Percentiles rank a stretch among this genome's conserved stretches.
These are phyloP conservation scores for Rhingia rostrata DNA, from an alignment of 2,888 invertebrate species.

Conservation along the genomic window DNA sequence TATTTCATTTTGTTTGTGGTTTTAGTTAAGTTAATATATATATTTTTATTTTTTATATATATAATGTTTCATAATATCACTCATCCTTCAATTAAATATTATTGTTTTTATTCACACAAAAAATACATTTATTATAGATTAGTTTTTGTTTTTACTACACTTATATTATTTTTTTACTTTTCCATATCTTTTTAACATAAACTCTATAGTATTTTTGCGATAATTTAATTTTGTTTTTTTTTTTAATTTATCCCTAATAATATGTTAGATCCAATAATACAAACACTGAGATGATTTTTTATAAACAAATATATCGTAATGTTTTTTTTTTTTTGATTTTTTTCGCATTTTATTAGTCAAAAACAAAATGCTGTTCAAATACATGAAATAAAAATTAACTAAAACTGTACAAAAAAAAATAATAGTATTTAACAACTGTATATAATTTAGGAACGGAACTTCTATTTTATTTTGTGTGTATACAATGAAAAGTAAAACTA, in stretches of 20 bases:
- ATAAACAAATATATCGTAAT: constrained; percentile 48
- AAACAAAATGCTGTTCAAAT: constrained; percentile 43
- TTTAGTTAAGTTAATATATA: constrained; percentile 62
- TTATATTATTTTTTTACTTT: constrained; percentile 38
- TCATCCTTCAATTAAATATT: constrained; percentile 72
- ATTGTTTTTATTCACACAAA: constrained; percentile 75
- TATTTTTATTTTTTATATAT: constrained; percentile 50
- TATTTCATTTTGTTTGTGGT: constrained; percentile 59
- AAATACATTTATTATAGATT: constrained; percentile 66
- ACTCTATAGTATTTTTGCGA: constrained; percentile 71
- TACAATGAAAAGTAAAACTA: constrained; percentile 66
- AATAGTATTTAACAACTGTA: constrained; percentile 53
- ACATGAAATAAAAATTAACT: constrained; percentile 57
- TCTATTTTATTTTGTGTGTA: constrained; percentile 31
- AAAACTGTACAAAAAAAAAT: constrained; percentile 68
- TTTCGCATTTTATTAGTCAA: constrained; percentile 54
- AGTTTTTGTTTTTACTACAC: constrained; percentile 59
- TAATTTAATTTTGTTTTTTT: constrained; percentile 74
- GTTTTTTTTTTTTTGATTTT: constrained; percentile 47
- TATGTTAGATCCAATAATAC: constrained; percentile 68
- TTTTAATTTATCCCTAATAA: constrained; percentile 55
- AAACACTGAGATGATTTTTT: constrained; percentile 70
- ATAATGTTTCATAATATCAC: constrained; percentile 72
- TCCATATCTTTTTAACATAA: constrained; percentile 59
- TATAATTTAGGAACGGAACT: constrained; percentile 71